Evolutionary conservation across 2,797 vertebrate genomes (phyloP).

Genomic region (Sebastes trivittatus): DNA sequence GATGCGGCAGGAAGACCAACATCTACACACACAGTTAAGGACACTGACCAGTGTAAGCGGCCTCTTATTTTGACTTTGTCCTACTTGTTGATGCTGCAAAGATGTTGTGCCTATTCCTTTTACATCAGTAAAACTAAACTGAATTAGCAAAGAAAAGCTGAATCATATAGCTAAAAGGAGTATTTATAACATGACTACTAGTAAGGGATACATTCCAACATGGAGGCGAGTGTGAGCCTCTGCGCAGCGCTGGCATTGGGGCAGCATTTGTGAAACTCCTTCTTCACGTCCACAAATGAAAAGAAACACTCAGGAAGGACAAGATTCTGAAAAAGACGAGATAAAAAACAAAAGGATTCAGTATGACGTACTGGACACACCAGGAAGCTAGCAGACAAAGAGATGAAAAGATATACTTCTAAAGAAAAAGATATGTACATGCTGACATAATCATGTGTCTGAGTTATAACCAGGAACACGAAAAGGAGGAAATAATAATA

Average conservation of each 20-base stretch:
- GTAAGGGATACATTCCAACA: constrained; percentile 93
- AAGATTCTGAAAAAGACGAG: constrained; percentile 84
- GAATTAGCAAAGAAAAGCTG: neutral
- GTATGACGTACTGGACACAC: neutral
- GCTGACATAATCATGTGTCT: neutral
- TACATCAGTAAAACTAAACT: neutral
- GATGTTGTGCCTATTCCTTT: neutral
- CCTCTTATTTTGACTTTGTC: neutral
- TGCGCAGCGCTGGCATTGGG: constrained; percentile 82
- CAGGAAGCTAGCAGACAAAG: neutral
- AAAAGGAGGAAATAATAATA: neutral
- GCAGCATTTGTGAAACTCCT: constrained; percentile 91
- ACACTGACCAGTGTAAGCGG: neutral
- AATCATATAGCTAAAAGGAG: constrained; percentile 23
- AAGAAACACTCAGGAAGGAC: constrained; percentile 93
- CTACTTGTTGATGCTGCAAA: neutral
- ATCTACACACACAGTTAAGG: constrained; percentile 82
- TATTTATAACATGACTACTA: neutral
- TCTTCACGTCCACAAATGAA: constrained; percentile 92
- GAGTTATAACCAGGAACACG: neutral
- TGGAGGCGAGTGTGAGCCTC: constrained; percentile 87
- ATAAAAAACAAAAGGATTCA: constrained; percentile 1
- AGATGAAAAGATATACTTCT: neutral
- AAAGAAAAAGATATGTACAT: neutral
- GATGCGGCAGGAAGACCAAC: constrained; percentile 85